These are phyloP conservation scores for Sorex maritimensis DNA, from an alignment of 2,797 vertebrate genomes.

Conservation along the genomic window DNA sequence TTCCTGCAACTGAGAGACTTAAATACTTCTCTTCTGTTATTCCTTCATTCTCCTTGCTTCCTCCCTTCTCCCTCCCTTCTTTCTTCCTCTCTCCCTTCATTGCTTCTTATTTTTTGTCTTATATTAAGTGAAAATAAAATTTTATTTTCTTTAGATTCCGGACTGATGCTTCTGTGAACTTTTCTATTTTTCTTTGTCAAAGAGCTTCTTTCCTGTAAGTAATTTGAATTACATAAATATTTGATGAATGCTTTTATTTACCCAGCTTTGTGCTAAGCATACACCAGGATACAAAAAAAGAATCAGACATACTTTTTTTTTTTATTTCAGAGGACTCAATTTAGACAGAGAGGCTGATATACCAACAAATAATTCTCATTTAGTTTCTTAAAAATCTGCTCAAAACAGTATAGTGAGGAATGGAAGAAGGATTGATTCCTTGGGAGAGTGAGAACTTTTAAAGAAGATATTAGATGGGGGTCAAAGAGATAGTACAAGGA, in stretches of 20 bases:
- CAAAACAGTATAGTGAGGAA: not conserved
- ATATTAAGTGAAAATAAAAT: slow-evolving; percentile 51
- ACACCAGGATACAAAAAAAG: not conserved
- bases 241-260: slow-evolving; percentile 4
- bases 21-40: not conserved
- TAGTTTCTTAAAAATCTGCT: not conserved
- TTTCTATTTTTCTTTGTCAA: not conserved
- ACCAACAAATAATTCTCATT: not conserved
- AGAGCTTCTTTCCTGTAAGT: slow-evolving; percentile 19
- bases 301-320: not conserved
- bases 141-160: slow-evolving; percentile 18
- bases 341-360: slow-evolving; percentile 2
- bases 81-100: not conserved
- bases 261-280: not conserved
- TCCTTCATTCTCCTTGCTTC: not conserved
- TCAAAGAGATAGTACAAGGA: no score
- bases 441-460: not conserved
- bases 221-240: not conserved
- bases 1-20: slow-evolving; percentile 53
- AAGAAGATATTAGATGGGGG: not conserved
- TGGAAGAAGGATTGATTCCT: not conserved
- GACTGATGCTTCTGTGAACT: slow-evolving; percentile 46
- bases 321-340: not conserved
- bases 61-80: rapidly evolving
- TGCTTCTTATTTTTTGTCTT: not conserved